These are phyloP conservation scores for Cardiocondyla obscurior DNA, from an alignment of 1,140 invertebrate species.

Conservation along the genomic window DNA sequence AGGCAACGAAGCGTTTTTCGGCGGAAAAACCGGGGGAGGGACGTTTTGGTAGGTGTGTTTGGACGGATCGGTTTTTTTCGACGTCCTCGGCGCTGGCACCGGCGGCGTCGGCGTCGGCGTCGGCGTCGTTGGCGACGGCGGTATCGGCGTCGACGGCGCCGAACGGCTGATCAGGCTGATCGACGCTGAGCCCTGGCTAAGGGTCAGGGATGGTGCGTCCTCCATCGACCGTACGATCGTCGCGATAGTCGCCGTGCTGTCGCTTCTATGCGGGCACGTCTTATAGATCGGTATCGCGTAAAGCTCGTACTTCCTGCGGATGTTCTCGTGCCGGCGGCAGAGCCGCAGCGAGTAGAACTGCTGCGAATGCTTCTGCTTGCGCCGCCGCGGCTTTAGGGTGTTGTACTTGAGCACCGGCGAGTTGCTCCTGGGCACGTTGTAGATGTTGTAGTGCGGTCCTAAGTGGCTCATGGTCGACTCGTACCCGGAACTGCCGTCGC, in stretches of 20 bases:
- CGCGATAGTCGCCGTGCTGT: constrained; percentile 69
- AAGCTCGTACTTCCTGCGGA: constrained; percentile 76
- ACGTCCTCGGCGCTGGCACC: constrained; percentile 80
- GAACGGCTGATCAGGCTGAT: not conserved
- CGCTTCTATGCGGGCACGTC: constrained; percentile 76
- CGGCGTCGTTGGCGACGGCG: constrained; percentile 16
- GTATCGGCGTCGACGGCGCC: constrained; percentile 21
- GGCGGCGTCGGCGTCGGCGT: constrained; percentile 72
- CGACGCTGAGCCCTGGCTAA: constrained; percentile 2
- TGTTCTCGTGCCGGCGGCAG: constrained; percentile 73
- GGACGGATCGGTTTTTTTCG: constrained; percentile 76
- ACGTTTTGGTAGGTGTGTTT: constrained; percentile 85
- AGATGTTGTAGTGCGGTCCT: constrained; percentile 79
- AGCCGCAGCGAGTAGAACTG: constrained; percentile 82
- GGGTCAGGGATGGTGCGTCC: constrained; percentile 58
- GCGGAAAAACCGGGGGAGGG: constrained; percentile 82
- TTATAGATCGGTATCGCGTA: constrained; percentile 83
- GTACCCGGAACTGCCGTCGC: constrained; percentile 85
- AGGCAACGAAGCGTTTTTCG: constrained; percentile 69
- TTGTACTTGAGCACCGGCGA: constrained; percentile 80
- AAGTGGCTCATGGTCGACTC: constrained; percentile 86
- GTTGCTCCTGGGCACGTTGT: constrained; percentile 80
- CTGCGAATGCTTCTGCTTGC: constrained; percentile 79
- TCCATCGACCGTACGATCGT: constrained; percentile 68
- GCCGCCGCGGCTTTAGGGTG: constrained; percentile 77